phyloP scores from a whole-genome alignment of 2,888 invertebrate species.

The Eremobia ochroleuca region DNA sequence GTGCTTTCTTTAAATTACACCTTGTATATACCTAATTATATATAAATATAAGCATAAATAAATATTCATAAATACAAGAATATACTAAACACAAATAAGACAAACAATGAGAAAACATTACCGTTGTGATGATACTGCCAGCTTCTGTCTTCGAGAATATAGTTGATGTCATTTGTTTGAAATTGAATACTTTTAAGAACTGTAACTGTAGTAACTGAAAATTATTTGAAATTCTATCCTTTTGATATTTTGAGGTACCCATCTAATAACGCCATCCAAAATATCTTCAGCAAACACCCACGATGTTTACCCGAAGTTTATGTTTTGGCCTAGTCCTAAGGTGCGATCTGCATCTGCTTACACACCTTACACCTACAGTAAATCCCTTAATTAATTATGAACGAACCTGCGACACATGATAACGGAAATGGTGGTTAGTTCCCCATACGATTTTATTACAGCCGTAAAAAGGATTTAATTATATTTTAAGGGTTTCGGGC shows the following conservation, averaged over 20 bases:
- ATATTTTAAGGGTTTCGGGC: conserved; percentile 67
- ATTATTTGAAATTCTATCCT: neutral
- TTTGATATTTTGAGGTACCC: neutral
- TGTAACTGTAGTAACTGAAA: neutral
- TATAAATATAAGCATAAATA: too few species aligned
- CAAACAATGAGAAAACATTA: too few species aligned
- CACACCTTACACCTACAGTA: conserved; percentile 65
- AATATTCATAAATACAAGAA: too few species aligned
- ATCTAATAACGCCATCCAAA: neutral
- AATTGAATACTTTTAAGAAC: neutral
- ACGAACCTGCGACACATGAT: conserved; percentile 72
- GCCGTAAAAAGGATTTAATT: conserved; percentile 74
- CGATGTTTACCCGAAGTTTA: neutral
- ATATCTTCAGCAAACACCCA: neutral
- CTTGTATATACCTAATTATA: too few species aligned
- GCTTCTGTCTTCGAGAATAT: too few species aligned
- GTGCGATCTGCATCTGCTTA: conserved; percentile 62
- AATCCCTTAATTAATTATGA: conserved; percentile 74
- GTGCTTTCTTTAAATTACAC: too few species aligned
- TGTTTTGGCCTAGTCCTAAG: conserved; percentile 21
- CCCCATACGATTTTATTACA: conserved; percentile 70
- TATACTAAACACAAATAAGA: too few species aligned
- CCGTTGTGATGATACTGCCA: too few species aligned
- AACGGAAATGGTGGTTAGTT: conserved; percentile 72
- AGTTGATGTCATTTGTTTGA: neutral